phyloP scores from a whole-genome alignment of 2,888 invertebrate genomes.

The Stenotaenia linearis region DNA sequence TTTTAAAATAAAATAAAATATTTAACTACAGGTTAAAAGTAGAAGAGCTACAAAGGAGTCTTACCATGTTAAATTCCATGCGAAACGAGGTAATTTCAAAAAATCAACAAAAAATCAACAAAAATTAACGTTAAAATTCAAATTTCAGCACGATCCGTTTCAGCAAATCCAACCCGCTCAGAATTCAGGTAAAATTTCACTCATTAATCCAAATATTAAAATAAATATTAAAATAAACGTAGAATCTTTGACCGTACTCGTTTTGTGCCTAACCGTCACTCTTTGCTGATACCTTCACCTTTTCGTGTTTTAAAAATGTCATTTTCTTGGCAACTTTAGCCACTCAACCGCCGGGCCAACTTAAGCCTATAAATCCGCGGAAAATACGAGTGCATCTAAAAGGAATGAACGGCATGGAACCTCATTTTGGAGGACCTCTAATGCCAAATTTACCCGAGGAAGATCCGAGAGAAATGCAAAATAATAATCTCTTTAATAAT shows the following conservation, averaged over 20 bases:
- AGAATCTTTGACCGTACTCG: no score
- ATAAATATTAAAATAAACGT: no score
- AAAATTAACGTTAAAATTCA: no score
- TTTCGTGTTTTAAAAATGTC: background rate
- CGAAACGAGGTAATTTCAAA: background rate
- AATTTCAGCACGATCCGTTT: no score
- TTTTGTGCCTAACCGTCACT: background rate
- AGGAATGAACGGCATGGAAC: constrained; percentile 7
- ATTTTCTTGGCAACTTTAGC: background rate
- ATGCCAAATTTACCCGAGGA: constrained; percentile 11
- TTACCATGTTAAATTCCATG: background rate
- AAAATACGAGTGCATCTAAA: background rate
- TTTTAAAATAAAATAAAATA: no score
- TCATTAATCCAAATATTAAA: no score
- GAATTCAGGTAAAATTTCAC: no score
- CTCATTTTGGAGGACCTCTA: constrained; percentile 18
- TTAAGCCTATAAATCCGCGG: background rate
- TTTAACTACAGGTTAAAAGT: background rate
- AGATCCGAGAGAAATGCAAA: background rate
- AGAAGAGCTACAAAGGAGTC: background rate
- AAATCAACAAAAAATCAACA: background rate
- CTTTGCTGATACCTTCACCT: no score
- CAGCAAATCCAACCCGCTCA: no score
- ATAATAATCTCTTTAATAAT: background rate
- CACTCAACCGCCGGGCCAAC: background rate